Conservation (phyloP, 2,888 invertebrate species). For the Tanypteryx hageni region DNA sequence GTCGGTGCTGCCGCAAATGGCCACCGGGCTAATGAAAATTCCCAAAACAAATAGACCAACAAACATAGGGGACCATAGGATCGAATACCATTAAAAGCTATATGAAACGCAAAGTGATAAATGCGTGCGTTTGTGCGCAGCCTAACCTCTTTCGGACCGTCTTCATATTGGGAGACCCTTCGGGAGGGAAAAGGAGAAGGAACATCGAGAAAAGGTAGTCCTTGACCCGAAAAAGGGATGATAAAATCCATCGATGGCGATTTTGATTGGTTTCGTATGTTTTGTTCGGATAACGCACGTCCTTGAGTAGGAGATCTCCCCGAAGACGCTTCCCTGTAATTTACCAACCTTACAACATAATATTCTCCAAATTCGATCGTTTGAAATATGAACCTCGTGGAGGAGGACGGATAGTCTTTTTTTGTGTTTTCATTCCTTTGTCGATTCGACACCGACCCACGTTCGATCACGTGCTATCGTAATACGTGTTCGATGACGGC, state of each 20-base stretch:
- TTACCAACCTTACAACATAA: neutral
- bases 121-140: too few species aligned
- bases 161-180: too few species aligned
- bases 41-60: too few species aligned
- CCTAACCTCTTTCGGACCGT: too few species aligned
- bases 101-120: too few species aligned
- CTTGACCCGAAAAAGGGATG: conserved; percentile 4
- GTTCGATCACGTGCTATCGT: neutral
- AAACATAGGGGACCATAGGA: too few species aligned
- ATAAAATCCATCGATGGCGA: neutral
- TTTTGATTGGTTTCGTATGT: neutral
- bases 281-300: neutral
- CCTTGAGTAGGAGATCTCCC: neutral
- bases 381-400: neutral
- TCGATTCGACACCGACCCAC: too few species aligned
- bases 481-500: neutral
- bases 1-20: too few species aligned
- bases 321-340: neutral
- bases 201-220: neutral
- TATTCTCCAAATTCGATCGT: neutral
- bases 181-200: too few species aligned
- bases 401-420: neutral
- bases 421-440: neutral
- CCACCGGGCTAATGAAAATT: too few species aligned
- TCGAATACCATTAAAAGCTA: too few species aligned